phyloP scores from a whole-genome alignment of 2,113 vertebrate genomes.

The Gyps fulvus region DNA sequence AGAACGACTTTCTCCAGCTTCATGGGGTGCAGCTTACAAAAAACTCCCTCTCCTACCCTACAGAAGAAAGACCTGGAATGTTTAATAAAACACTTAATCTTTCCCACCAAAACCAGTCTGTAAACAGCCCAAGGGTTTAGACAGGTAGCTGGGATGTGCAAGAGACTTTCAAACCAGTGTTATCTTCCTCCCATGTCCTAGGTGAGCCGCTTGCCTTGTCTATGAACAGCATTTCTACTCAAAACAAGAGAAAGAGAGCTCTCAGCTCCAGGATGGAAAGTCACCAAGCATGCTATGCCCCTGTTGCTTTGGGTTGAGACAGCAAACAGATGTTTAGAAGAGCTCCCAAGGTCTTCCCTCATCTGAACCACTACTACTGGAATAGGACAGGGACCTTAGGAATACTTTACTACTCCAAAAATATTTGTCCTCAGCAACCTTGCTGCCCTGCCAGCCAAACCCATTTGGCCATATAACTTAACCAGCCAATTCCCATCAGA shows the following conservation, averaged over 20 bases:
- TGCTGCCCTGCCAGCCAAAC: not conserved
- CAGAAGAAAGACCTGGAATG: not conserved
- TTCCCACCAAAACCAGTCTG: not conserved
- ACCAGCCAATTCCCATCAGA: not conserved
- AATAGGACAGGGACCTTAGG: not conserved
- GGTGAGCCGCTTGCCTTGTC: not conserved
- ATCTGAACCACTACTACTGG: not conserved
- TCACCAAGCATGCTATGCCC: not conserved
- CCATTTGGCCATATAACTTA: not conserved
- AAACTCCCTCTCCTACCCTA: not conserved
- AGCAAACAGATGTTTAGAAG: not conserved
- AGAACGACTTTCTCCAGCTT: not conserved
- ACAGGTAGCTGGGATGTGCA: not conserved
- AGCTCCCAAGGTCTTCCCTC: not conserved
- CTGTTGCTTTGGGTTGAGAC: not conserved
- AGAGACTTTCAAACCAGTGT: not conserved
- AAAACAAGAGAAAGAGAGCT: not conserved
- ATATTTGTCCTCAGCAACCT: not conserved
- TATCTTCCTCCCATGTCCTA: not conserved
- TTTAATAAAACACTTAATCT: not conserved
- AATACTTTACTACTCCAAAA: not conserved
- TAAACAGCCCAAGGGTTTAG: not conserved
- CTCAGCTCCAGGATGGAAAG: not conserved
- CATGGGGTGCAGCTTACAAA: not conserved
- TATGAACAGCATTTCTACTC: not conserved